Percentiles rank a stretch among this genome's conserved stretches.
Conservation (phyloP, 2,113 vertebrate genomes). For the Oryzias javanicus region DNA sequence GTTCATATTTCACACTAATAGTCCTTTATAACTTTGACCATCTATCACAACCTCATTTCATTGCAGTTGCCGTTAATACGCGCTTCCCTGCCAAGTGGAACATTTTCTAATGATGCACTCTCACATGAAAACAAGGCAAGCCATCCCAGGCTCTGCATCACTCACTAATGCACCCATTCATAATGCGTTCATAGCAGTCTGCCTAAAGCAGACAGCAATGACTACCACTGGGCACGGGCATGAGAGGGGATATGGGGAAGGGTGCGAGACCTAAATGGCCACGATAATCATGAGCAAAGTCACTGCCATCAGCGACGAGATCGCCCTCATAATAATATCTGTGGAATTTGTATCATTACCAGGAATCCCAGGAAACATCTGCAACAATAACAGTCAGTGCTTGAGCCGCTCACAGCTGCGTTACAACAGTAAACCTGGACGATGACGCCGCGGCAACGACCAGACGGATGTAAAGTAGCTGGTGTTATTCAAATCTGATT, state of each 20-base stretch:
- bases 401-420: slow-evolving; percentile 52
- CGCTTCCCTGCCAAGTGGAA: slow-evolving; percentile 85
- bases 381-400: slow-evolving; percentile 60
- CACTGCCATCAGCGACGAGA: slow-evolving; percentile 73
- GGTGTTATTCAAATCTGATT: slow-evolving; percentile 69
- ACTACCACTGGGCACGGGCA: slow-evolving; percentile 66
- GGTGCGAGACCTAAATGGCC: slow-evolving; percentile 73
- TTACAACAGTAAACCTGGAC: slow-evolving; percentile 59
- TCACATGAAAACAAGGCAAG: slow-evolving; percentile 79
- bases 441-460: slow-evolving; percentile 56
- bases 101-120: slow-evolving; percentile 85
- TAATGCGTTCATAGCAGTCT: slow-evolving; percentile 81
- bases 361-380: slow-evolving; percentile 67
- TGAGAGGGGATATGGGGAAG: slow-evolving; percentile 58
- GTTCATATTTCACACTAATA: slow-evolving; percentile 86
- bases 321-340: slow-evolving; percentile 74
- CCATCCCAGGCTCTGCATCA: slow-evolving; percentile 75
- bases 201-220: slow-evolving; percentile 77
- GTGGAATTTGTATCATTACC: slow-evolving; percentile 76
- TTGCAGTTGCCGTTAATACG: slow-evolving; percentile 79
- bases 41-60: slow-evolving; percentile 90
- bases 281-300: slow-evolving; percentile 79
- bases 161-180: slow-evolving; percentile 85
- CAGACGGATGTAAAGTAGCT: slow-evolving; percentile 65
- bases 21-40: slow-evolving; percentile 85